Base-by-base conservation (phyloP, 30 jellyfish, hydroid and myxozoan species). In the Aurelia sp. region DNA sequence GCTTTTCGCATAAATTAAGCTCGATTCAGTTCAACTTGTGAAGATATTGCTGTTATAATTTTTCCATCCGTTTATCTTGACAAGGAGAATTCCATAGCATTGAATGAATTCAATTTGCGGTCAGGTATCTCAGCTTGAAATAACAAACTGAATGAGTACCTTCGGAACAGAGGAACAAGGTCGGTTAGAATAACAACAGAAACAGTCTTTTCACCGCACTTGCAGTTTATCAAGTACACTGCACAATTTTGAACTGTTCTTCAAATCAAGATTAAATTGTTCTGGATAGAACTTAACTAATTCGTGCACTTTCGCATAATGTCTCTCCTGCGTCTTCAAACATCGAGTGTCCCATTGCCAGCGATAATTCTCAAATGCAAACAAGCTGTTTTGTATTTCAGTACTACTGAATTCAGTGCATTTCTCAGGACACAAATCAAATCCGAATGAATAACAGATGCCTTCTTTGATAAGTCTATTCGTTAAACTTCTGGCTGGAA, bases 311-410 rank as follows among this genome's bases (percentile, higher is more conserved):
- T 37, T 52, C 0, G 11, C 0, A n/a, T 64, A 64, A 33, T 80
- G 82, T 21, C 47, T 80, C 6, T 11, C 23, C 52, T 80, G 82
- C 21, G 60, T 22, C 0, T 44, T 75, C 2, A 13, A 9, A 44
- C 90, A 80, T 3, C 90, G 72, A 4, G 61, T 0, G 63, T 80
- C 90, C 90, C 90, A 80, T 69, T 80, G 81, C 90, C 90, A 80
- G 6, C 65, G 16, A 48, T 55, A 62, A 35, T 48, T 55, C 37
- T 80, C 90, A 53, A 80, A 80, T 11, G 63, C 74, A 67, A 64
- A 80, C 51, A 80, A 66, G 61, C 65, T 31, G 41, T 80, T 63
- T 10, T 65, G 82, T 9, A 80, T 27, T 59, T 44, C 41, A 27
- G 9, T 27, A 3, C 58, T 11, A 16, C 48, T 20, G 40, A 80